Evolutionary conservation across 2,797 vertebrate species (phyloP).

Genomic region (Triplophysa bombifrons): DNA sequence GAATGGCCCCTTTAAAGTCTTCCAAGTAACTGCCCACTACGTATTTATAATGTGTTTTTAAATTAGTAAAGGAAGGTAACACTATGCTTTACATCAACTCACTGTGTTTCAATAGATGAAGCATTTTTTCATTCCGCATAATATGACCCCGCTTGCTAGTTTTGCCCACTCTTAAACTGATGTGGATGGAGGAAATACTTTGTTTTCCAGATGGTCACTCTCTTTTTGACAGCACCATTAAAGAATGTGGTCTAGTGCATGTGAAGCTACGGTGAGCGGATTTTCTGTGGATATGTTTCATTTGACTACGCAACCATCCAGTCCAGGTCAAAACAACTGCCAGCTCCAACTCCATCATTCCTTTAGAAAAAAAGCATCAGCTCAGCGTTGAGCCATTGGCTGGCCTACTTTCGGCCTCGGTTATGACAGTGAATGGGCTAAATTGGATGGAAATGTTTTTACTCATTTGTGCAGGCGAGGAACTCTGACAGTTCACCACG

Average conservation of each 20-base stretch:
- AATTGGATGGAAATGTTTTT: constrained; percentile 65
- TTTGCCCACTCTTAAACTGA: not conserved
- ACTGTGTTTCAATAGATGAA: constrained; percentile 5
- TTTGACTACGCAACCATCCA: constrained; percentile 40
- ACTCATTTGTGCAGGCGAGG: constrained; percentile 55
- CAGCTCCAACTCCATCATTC: constrained; percentile 56
- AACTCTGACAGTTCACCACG: constrained; percentile 59
- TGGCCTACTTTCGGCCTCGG: constrained; percentile 61
- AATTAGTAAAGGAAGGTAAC: not conserved
- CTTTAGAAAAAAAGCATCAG: constrained; percentile 53
- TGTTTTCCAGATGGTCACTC: constrained; percentile 44
- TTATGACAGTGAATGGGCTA: constrained; percentile 62
- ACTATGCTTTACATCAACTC: not conserved
- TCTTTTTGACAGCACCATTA: constrained; percentile 37
- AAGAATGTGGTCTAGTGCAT: constrained; percentile 32
- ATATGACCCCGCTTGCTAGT: not conserved
- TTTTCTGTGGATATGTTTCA: constrained; percentile 38
- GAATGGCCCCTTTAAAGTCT: not conserved
- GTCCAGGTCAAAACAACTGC: constrained; percentile 41
- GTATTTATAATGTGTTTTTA: not conserved
- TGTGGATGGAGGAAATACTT: constrained; percentile 7
- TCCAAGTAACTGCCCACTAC: not conserved
- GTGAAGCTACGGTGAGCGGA: constrained; percentile 18
- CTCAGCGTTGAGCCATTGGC: constrained; percentile 60
- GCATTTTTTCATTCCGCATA: not conserved